Base-by-base conservation (phyloP, 2,888 invertebrate species). In the Xestobium rufovillosum region DNA sequence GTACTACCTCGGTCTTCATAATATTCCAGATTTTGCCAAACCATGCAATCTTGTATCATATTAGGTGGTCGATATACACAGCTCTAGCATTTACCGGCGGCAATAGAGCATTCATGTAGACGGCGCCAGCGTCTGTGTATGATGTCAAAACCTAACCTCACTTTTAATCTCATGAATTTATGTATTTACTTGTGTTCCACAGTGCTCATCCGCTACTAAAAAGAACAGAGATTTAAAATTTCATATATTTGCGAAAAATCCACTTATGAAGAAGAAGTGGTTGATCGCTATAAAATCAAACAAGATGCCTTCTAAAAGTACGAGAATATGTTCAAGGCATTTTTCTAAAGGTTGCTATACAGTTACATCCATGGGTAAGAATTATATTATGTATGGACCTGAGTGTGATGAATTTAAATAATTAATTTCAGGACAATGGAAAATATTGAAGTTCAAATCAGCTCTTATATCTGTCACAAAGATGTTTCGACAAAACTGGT, bases 71-170 rank as follows among this genome's bases (percentile, higher is more conserved):
- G n/a, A n/a, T n/a, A n/a, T n/a, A n/a, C n/a, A n/a, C n/a, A n/a
- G n/a, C n/a, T n/a, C n/a, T n/a, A n/a, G n/a, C n/a, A n/a, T n/a
- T n/a, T n/a, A n/a, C n/a, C n/a, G n/a, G n/a, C n/a, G n/a, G n/a
- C n/a, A 19, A 19, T 19, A 19, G 23, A 19, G 23, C 23, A 19
- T 8, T 19, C 23, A 19, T 19, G 23, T 19, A 19, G 23, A 19
- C 6, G 23, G 23, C 23, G 23, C 23, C n/a, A n/a, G 6, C 23
- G 23, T 19, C 23, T 8, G n/a, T 19, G 23, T 8, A 8, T 8
- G 23, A n/a, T 19, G n/a, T 19, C 23, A 19, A 19, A n/a, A 8
- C 23, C 6, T 19, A 19, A 19, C 23, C 23, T 19, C 23, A 19
- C n/a, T 19, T 8, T 19, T 19, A 19, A n/a, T 19, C n/a, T 19